Percentiles rank a stretch among this genome's conserved stretches.
Conservation (phyloP, 2,797 vertebrate genomes). For the Molossus molossus region DNA sequence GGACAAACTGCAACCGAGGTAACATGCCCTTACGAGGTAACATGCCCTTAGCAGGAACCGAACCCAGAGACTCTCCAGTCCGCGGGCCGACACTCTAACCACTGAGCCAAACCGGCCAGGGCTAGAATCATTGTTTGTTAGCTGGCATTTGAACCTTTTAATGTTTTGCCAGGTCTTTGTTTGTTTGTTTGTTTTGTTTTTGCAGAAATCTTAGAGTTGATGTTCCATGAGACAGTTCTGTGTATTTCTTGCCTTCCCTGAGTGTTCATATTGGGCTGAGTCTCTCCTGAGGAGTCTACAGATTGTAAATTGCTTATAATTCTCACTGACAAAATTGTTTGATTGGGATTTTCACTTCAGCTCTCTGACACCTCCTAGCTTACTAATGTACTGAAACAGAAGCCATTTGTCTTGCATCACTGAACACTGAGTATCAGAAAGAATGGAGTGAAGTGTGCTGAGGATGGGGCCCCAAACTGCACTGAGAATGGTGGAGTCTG, state of each 20-base stretch:
- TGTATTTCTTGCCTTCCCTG: not conserved
- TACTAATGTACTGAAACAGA: constrained; percentile 21
- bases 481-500: not conserved
- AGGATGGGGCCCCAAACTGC: not conserved
- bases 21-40: too few relatives aligned
- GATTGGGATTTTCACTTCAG: constrained; percentile 45
- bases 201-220: constrained; percentile 14
- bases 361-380: not conserved
- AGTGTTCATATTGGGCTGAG: not conserved
- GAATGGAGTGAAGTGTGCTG: not conserved
- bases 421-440: not conserved
- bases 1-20: too few relatives aligned
- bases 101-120: too few relatives aligned
- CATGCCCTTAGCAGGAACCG: too few relatives aligned
- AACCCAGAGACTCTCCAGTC: too few relatives aligned
- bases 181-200: not conserved
- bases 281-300: constrained; percentile 34
- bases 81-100: too few relatives aligned
- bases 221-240: not conserved
- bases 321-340: constrained; percentile 28
- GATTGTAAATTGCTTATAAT: constrained; percentile 32
- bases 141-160: not conserved
- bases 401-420: not conserved
- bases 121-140: not conserved
- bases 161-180: not conserved